These are phyloP conservation scores for Lynx canadensis DNA, from an alignment of 2,113 vertebrate genomes.

Conservation along the genomic window DNA sequence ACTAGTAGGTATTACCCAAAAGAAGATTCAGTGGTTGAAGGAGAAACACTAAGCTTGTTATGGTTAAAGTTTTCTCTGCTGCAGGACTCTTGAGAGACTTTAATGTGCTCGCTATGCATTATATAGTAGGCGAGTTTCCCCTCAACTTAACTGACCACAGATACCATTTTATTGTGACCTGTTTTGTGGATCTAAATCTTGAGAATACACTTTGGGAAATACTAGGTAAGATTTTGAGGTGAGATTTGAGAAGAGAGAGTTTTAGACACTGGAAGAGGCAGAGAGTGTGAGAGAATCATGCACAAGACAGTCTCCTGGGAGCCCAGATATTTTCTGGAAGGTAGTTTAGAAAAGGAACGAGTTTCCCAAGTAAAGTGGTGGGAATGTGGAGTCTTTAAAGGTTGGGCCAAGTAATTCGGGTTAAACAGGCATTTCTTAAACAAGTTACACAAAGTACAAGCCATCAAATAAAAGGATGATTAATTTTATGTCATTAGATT, in stretches of 20 bases:
- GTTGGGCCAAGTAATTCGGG: neutral
- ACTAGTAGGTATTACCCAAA: neutral
- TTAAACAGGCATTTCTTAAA: conserved; percentile 7
- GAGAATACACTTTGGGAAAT: neutral
- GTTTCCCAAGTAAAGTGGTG: neutral
- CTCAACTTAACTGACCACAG: neutral
- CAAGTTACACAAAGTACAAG: neutral
- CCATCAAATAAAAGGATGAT: neutral
- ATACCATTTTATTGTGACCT: neutral
- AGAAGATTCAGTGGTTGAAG: neutral
- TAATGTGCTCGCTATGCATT: neutral
- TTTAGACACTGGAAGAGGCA: neutral
- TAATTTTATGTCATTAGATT: neutral
- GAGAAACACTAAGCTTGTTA: neutral
- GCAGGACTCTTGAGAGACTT: neutral
- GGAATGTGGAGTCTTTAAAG: neutral
- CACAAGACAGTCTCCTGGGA: neutral
- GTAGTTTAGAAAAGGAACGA: neutral
- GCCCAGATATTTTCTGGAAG: neutral
- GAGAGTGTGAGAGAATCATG: rapidly evolving
- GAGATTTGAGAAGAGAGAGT: neutral
- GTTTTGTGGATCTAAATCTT: neutral
- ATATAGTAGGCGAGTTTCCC: neutral
- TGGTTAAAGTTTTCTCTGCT: neutral
- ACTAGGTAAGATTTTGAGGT: neutral